Conservation (phyloP, 2,888 invertebrate species). For the Pyrgus malvae region DNA sequence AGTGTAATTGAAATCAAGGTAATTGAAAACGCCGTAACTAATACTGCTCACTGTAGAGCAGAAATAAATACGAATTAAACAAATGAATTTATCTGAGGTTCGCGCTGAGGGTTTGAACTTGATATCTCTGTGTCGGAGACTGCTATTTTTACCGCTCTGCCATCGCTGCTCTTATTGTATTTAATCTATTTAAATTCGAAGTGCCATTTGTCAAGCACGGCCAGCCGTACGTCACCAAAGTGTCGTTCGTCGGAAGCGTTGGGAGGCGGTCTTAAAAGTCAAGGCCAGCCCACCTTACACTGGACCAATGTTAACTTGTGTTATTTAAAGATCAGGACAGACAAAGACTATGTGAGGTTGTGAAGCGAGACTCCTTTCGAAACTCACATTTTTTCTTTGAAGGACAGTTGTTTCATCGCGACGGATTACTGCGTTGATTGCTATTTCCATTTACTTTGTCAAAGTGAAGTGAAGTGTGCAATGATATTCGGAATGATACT, state of each 20-base stretch:
- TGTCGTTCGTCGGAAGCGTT: conserved; percentile 74
- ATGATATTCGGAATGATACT: no score
- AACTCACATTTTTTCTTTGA: conserved; percentile 62
- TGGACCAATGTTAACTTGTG: conserved; percentile 80
- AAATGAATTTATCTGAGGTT: no score
- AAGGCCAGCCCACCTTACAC: conserved; percentile 64
- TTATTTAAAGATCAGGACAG: conserved; percentile 77
- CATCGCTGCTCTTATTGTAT: no score
- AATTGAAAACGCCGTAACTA: no score
- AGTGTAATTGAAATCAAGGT: no score
- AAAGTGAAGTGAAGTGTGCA: neutral
- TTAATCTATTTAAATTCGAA: neutral
- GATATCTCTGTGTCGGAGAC: no score
- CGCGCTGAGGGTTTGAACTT: no score
- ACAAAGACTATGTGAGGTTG: conserved; percentile 54
- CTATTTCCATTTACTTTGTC: neutral
- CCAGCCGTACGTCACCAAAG: conserved; percentile 46
- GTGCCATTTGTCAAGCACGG: conserved; percentile 31
- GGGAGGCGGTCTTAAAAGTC: conserved; percentile 67
- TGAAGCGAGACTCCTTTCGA: conserved; percentile 67
- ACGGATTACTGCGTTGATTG: conserved; percentile 24
- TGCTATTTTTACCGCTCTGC: no score
- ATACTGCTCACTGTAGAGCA: no score
- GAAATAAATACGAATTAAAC: no score
- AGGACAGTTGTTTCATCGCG: conserved; percentile 50